Evolutionary conservation across 2,113 vertebrate genomes (phyloP).

Genomic region (Tragelaphus scriptus): DNA sequence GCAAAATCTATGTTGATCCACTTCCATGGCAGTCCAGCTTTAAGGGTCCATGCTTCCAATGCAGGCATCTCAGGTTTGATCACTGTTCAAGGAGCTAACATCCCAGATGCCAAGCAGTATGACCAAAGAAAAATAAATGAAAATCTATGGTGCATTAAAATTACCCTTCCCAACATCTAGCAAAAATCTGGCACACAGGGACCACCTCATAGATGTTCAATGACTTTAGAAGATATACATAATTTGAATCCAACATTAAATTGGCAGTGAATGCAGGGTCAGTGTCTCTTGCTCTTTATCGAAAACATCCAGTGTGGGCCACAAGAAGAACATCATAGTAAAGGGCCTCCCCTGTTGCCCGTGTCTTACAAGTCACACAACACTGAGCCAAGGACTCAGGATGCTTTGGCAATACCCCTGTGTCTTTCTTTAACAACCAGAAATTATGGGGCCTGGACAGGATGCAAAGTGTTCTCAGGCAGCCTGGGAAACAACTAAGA

Average conservation of each 20-base stretch:
- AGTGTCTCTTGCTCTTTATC: accelerated
- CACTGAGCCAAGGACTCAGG: background rate
- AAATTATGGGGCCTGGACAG: background rate
- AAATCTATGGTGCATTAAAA: background rate
- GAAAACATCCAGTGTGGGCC: background rate
- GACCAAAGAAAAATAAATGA: background rate
- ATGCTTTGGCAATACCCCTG: background rate
- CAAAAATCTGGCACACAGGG: background rate
- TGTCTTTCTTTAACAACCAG: constrained; percentile 14
- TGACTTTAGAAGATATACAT: background rate
- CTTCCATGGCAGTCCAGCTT: accelerated
- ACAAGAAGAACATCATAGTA: background rate
- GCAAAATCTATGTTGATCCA: background rate
- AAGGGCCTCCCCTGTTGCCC: background rate
- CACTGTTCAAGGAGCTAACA: background rate
- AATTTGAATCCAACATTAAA: background rate
- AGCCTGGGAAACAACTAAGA: constrained; percentile 1
- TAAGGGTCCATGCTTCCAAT: background rate
- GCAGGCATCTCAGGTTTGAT: background rate
- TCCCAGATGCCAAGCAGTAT: background rate
- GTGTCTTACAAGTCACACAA: background rate
- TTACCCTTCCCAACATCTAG: background rate
- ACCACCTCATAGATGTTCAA: too few relatives aligned
- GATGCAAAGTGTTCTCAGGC: background rate
- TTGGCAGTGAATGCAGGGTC: background rate